Base-by-base conservation (phyloP, 2,888 invertebrate species). In the Phrixothrix hirtus region DNA sequence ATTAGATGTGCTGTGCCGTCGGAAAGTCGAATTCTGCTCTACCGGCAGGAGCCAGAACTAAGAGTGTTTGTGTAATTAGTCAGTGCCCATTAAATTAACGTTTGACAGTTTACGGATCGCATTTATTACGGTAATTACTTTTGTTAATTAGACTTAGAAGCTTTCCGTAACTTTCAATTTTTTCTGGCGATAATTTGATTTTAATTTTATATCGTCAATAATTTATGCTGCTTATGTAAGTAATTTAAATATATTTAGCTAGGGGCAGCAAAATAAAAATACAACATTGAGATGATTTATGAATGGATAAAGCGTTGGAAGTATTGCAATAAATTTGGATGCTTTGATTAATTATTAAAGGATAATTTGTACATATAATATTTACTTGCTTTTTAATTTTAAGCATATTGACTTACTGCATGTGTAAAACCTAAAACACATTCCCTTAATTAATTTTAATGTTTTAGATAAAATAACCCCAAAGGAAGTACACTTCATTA, bases 1-100 rank as follows among this genome's bases (percentile, higher is more conserved):
- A 57, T 59, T 68, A 69, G 70, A 72, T 66, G 69, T 64, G 66
- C 60, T 65, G 60, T 70, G 64, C 68, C 69, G 71, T 64, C 69
- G 69, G 69, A 62, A 69, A 72, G 68, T 56, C 45, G 45, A 49
- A 53, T 39, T 57, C 47, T 53, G 58, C 60, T 62, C 62, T 62
- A 52, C 47, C 62, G 62, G 59, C 45, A 58, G 45, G 55, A 48
- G 49, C 41, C 45, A 49, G 55, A 62, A 62, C 61, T 61, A 62
- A 56, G 45, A 50, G 48, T 59, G 57, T 52, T 37, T 53, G 59
- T 58, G 55, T 54, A 55, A 58, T 55, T 58, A 55, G 55, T 56
- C 54, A 50, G 54, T 50, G 57, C 55, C 48, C 47, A 51, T 46
- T 54, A 51, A 41, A 35, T 50, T 52, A 39, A 36, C 37, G 43